A percentile compares a stretch with the other conserved stretches of the same genome.
Evolutionary conservation across 92 coral and sea anemone species (phyloP).

Genomic region (Pocillopora meandrina): DNA sequence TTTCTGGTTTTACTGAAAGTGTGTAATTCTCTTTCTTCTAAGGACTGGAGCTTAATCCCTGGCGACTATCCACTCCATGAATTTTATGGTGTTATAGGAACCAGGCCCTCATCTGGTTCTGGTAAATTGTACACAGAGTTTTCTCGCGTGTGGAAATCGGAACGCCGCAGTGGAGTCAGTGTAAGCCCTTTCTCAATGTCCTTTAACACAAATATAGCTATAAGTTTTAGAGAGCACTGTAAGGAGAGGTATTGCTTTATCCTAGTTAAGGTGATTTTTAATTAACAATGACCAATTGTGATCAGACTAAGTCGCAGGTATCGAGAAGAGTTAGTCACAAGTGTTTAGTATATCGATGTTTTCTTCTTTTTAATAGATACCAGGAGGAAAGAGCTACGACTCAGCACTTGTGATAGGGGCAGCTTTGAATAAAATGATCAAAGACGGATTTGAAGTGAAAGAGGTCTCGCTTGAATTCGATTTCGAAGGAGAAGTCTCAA

Average conservation of each 20-base stretch:
- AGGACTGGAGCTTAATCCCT: slow-evolving; percentile 62
- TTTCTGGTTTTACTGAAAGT: too few species aligned
- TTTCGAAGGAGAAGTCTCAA: slow-evolving; percentile 30
- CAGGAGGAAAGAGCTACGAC: slow-evolving; percentile 66
- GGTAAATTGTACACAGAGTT: slow-evolving; percentile 48
- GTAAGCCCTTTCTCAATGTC: slow-evolving; percentile 19
- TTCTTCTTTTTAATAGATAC: slow-evolving; percentile 26
- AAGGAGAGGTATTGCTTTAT: too few species aligned
- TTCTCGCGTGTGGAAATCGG: slow-evolving; percentile 42
- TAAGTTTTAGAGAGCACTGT: too few species aligned
- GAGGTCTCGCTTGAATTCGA: slow-evolving; percentile 52
- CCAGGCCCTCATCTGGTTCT: slow-evolving; percentile 59
- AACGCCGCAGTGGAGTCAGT: slow-evolving; percentile 43
- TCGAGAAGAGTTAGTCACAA: too few species aligned
- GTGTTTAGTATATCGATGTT: background rate
- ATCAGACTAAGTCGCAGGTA: too few species aligned
- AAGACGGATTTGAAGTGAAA: slow-evolving; percentile 42
- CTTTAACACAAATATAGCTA: too few species aligned
- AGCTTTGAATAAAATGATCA: slow-evolving; percentile 60
- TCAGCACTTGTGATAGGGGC: slow-evolving; percentile 55
- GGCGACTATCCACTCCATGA: slow-evolving; percentile 61
- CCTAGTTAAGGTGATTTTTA: too few species aligned
- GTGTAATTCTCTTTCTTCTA: background rate
- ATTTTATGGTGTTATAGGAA: slow-evolving; percentile 62
- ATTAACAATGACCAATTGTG: too few species aligned